Conservation (phyloP, 2,888 invertebrate species). For the Phragmatobia fuliginosa region DNA sequence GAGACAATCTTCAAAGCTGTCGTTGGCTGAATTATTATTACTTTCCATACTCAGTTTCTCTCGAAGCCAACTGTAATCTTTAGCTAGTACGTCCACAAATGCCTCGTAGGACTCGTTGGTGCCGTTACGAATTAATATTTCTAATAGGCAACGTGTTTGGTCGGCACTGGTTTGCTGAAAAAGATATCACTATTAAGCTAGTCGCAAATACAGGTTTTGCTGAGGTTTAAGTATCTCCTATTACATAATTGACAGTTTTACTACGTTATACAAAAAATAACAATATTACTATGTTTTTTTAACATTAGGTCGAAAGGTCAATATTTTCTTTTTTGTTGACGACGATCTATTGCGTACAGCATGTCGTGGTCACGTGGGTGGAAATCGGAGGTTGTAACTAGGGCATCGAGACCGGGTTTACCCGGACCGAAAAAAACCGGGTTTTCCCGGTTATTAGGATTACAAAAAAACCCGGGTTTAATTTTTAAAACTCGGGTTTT, state of each 20-base stretch:
- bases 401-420: no score
- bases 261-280: background rate
- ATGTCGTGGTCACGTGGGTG: background rate
- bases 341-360: background rate
- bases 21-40: constrained; percentile 68
- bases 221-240: background rate
- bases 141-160: constrained; percentile 72
- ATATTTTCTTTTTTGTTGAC: background rate
- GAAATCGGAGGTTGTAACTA: background rate
- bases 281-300: background rate
- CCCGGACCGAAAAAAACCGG: no score
- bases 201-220: no score
- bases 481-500: no score
- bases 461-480: no score
- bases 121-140: constrained; percentile 73
- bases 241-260: background rate
- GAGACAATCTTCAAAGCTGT: constrained; percentile 82
- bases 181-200: no score
- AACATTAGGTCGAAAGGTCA: background rate
- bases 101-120: constrained; percentile 80
- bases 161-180: constrained; percentile 76
- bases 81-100: constrained; percentile 84
- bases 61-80: constrained; percentile 87
- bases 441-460: no score
- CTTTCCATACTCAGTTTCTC: constrained; percentile 75